A percentile compares a stretch with the other conserved stretches of the same genome.
Evolutionary conservation across 1,140 invertebrate species (phyloP).

Genomic region (Nymphalis io): DNA sequence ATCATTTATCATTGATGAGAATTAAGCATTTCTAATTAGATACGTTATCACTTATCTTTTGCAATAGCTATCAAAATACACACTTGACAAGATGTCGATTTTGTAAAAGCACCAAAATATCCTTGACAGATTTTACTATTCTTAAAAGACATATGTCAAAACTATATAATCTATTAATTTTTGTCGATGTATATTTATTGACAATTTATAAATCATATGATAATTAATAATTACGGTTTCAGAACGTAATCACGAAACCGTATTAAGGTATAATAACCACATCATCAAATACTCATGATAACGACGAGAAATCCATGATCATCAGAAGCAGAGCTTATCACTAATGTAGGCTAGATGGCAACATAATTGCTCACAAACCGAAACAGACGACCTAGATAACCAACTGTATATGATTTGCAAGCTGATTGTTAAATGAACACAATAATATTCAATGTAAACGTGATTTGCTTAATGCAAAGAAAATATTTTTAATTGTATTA

Average conservation of each 20-base stretch:
- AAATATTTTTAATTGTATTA: too few species aligned
- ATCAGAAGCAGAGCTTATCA: not conserved
- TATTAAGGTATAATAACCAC: not conserved
- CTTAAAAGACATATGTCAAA: too few species aligned
- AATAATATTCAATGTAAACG: not conserved
- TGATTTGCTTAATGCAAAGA: not conserved
- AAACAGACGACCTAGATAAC: constrained; percentile 1
- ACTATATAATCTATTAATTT: too few species aligned
- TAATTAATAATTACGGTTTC: not conserved
- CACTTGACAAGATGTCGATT: too few species aligned
- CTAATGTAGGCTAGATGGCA: not conserved
- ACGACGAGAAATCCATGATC: not conserved
- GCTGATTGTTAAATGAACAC: not conserved
- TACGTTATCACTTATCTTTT: too few species aligned
- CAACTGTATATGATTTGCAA: not conserved
- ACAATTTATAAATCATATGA: too few species aligned
- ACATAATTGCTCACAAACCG: not conserved
- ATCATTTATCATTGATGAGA: too few species aligned
- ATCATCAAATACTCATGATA: constrained; percentile 4
- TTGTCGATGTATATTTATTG: too few species aligned
- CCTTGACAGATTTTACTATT: too few species aligned
- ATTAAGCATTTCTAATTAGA: too few species aligned
- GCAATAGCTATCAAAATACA: too few species aligned
- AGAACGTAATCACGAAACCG: constrained; percentile 1
- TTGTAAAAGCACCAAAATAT: too few species aligned